Conservation (phyloP, 2,797 vertebrate genomes). For the Podarcis lilfordi region DNA sequence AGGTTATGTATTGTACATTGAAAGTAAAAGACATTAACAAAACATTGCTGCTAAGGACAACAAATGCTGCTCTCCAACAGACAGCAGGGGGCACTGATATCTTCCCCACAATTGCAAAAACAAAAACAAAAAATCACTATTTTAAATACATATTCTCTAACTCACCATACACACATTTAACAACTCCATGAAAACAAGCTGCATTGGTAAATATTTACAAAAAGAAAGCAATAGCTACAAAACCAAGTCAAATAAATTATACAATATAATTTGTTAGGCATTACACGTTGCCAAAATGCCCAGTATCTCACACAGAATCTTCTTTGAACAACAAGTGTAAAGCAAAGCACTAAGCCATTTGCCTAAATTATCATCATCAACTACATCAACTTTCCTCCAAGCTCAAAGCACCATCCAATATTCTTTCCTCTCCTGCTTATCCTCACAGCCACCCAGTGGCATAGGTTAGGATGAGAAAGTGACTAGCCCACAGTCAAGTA, state of each 20-base stretch:
- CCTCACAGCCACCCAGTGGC: not conserved
- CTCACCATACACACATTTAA: no score
- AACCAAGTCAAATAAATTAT: constrained; percentile 40
- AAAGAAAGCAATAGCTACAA: constrained; percentile 47
- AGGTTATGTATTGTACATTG: not conserved
- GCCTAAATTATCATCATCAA: not conserved
- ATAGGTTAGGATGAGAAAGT: not conserved
- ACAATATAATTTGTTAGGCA: constrained; percentile 48
- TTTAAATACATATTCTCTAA: constrained; percentile 4
- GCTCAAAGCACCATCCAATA: not conserved
- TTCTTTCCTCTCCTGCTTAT: not conserved
- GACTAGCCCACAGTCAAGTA: not conserved
- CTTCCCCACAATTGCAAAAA: not conserved
- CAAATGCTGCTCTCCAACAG: not conserved
- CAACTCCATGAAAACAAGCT: not conserved
- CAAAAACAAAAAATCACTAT: not conserved
- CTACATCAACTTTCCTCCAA: not conserved
- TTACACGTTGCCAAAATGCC: constrained; percentile 41
- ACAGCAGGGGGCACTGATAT: not conserved
- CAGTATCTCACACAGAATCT: constrained; percentile 54
- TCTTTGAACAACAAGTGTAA: constrained; percentile 30
- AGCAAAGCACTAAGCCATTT: not conserved
- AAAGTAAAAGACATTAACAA: constrained; percentile 37
- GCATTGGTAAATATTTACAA: constrained; percentile 38
- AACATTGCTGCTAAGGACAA: constrained; percentile 1